phyloP scores from a whole-genome alignment of 2,797 vertebrate species.

The Nothura maculosa region DNA sequence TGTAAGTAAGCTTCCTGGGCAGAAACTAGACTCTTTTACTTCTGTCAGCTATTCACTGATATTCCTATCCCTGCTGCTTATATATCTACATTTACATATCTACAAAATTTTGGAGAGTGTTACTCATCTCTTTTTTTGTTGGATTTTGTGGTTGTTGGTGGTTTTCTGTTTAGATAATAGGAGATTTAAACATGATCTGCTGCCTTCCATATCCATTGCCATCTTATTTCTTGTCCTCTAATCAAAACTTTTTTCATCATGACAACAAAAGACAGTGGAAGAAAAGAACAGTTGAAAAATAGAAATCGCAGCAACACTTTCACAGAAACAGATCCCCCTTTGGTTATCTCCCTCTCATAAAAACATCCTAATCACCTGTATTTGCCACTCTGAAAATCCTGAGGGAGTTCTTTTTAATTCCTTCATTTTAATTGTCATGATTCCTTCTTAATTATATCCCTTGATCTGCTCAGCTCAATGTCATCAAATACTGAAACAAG shows the following conservation, averaged over 20 bases:
- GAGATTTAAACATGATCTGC: not conserved
- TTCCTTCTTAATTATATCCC: conserved; percentile 25
- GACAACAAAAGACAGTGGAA: not conserved
- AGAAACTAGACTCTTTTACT: not conserved
- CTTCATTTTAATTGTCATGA: conserved; percentile 24
- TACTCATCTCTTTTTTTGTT: not conserved
- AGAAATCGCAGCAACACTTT: conserved; percentile 8
- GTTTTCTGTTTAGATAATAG: not conserved
- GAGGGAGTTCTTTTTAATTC: not conserved
- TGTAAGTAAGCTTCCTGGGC: not conserved
- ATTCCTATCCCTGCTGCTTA: not conserved
- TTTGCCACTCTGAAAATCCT: conserved; percentile 18
- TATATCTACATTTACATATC: too few species aligned
- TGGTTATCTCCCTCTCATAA: not conserved
- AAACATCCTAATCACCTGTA: not conserved
- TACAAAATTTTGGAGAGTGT: not conserved
- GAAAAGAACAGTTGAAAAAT: conserved; percentile 4
- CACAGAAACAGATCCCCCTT: not conserved
- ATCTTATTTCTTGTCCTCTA: not conserved
- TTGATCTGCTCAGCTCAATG: not conserved
- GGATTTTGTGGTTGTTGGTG: too few species aligned
- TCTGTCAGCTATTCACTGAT: not conserved
- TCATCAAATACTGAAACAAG: conserved; percentile 10
- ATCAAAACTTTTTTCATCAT: not conserved
- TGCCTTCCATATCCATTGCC: not conserved